These are phyloP conservation scores for Rotaria macrura DNA, from an alignment of 2,888 invertebrate genomes.

Conservation along the genomic window DNA sequence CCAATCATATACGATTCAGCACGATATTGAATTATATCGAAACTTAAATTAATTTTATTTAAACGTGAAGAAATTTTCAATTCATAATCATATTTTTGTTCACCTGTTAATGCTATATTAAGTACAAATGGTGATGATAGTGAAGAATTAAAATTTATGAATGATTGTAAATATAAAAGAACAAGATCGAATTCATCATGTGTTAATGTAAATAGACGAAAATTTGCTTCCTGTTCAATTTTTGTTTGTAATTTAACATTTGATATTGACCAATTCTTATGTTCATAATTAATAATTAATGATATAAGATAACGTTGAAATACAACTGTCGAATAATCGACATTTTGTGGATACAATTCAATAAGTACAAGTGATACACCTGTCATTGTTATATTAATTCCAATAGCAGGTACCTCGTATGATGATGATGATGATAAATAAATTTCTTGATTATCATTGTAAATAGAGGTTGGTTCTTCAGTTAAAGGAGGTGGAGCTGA, in stretches of 20 bases:
- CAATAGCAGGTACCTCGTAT: background rate
- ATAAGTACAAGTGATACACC: background rate
- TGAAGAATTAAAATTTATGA: background rate
- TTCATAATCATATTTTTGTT: background rate
- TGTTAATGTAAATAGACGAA: background rate
- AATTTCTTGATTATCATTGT: background rate
- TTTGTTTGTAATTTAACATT: background rate
- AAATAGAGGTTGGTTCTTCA: background rate
- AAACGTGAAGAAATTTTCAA: background rate
- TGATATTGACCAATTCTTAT: background rate
- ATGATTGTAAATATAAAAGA: background rate
- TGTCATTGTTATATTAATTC: background rate
- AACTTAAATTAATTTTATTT: background rate
- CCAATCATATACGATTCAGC: conserved; percentile 14
- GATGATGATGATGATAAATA: background rate
- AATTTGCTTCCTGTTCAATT: background rate
- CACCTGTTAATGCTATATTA: background rate
- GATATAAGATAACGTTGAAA: background rate
- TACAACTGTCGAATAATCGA: background rate
- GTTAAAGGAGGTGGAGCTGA: background rate
- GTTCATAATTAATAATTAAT: background rate
- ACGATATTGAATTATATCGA: background rate
- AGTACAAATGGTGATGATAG: background rate
- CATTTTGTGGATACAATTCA: background rate
- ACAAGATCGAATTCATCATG: background rate